Conservation (phyloP, 2,797 vertebrate species). For the Etheostoma nigrum region DNA sequence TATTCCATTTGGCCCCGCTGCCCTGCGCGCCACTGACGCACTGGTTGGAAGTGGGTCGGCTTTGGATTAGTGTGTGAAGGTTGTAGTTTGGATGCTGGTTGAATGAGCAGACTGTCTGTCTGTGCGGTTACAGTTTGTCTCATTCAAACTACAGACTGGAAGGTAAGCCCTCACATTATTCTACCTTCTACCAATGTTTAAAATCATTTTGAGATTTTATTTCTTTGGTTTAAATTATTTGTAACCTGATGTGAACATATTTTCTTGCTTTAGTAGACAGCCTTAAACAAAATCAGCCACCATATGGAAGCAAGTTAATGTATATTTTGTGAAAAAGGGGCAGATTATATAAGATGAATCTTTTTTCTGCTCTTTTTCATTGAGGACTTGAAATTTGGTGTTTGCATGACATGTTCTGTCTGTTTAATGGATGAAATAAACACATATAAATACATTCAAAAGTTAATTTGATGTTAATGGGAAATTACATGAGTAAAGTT, state of each 20-base stretch:
- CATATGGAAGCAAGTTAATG: neutral
- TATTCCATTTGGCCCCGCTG: slow-evolving; percentile 20
- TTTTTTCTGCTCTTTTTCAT: too few species aligned
- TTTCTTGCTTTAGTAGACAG: neutral
- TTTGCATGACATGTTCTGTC: too few species aligned
- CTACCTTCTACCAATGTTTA: neutral
- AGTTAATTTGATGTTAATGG: neutral
- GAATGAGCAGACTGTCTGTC: slow-evolving; percentile 39
- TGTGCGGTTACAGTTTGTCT: slow-evolving; percentile 20
- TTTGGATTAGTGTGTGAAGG: slow-evolving; percentile 56
- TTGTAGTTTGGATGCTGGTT: slow-evolving; percentile 30
- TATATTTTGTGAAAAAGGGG: too few species aligned
- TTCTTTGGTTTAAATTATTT: neutral
- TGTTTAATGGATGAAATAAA: too few species aligned
- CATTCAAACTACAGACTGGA: slow-evolving; percentile 29
- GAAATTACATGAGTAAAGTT: neutral
- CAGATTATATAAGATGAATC: too few species aligned
- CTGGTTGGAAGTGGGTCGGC: slow-evolving; percentile 58
- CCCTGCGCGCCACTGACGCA: slow-evolving; percentile 8
- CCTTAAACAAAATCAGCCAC: neutral
- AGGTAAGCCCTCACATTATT: slow-evolving; percentile 50
- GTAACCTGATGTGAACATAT: neutral
- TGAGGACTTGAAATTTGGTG: too few species aligned
- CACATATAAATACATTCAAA: too few species aligned
- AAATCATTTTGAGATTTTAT: neutral